Conservation (phyloP, 2,797 vertebrate species). For the Enteromius radiatus region DNA sequence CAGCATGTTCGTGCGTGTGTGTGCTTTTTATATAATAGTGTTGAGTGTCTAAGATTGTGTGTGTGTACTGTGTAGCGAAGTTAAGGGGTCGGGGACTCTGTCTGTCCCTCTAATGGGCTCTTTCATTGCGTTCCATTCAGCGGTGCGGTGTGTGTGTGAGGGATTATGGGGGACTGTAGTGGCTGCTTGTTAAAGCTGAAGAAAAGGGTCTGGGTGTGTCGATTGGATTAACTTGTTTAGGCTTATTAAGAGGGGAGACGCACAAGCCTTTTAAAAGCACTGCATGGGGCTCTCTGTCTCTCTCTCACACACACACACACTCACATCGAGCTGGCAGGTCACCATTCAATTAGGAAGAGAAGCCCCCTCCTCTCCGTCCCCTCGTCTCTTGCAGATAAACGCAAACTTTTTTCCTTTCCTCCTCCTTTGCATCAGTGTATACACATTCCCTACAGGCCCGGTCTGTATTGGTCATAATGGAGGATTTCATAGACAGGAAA, state of each 20-base stretch:
- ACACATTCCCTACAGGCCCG: not conserved
- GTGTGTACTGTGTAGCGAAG: slow-evolving; percentile 2
- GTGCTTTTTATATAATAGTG: slow-evolving; percentile 13
- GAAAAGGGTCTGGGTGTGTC: slow-evolving; percentile 81
- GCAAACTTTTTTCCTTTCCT: slow-evolving; percentile 54
- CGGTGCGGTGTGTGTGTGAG: slow-evolving; percentile 50
- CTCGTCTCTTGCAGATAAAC: slow-evolving; percentile 15
- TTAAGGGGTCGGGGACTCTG: slow-evolving; percentile 39
- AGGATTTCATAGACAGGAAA: slow-evolving; percentile 41
- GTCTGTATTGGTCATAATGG: slow-evolving; percentile 22
- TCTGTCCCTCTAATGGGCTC: slow-evolving; percentile 47
- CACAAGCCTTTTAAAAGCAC: slow-evolving; percentile 81
- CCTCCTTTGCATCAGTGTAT: slow-evolving; percentile 57
- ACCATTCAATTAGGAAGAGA: slow-evolving; percentile 76
- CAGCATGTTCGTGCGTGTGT: not conserved
- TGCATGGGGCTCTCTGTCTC: slow-evolving; percentile 71
- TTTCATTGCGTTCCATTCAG: slow-evolving; percentile 48
- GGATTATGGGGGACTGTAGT: slow-evolving; percentile 79
- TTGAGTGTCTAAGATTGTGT: slow-evolving; percentile 16
- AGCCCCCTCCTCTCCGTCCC: slow-evolving; percentile 56
- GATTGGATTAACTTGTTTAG: slow-evolving; percentile 87
- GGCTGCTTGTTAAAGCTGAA: slow-evolving; percentile 80
- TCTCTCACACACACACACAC: slow-evolving; percentile 45
- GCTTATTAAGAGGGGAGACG: slow-evolving; percentile 82
- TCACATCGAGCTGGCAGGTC: slow-evolving; percentile 72